Conservation (phyloP, 2,113 vertebrate genomes). For the Petaurus breviceps region DNA sequence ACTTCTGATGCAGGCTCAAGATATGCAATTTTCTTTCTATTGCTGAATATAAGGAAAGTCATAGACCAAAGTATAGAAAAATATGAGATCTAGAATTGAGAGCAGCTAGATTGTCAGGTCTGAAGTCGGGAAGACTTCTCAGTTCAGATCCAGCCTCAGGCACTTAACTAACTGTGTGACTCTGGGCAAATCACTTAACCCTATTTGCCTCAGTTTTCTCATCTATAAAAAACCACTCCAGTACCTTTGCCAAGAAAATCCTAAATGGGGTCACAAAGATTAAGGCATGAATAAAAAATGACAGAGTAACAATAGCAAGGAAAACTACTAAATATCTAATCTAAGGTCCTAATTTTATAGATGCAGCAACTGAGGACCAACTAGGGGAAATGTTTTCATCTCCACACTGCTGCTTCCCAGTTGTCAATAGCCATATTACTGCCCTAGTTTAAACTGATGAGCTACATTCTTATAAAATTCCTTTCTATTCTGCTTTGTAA, state of each 20-base stretch:
- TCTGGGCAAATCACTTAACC: not conserved
- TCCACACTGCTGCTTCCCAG: not conserved
- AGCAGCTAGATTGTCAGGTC: not conserved
- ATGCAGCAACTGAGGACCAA: not conserved
- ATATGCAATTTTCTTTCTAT: too few relatives aligned
- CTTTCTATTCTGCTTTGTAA: not conserved
- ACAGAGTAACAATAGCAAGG: not conserved
- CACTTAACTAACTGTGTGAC: not conserved
- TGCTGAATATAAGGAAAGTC: too few relatives aligned
- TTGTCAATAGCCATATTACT: not conserved
- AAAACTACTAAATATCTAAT: not conserved
- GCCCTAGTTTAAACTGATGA: not conserved
- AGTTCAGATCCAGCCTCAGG: not conserved
- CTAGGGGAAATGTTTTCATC: not conserved
- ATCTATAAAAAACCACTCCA: not conserved
- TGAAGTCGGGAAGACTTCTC: not conserved
- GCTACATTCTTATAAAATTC: not conserved
- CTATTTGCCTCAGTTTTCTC: not conserved
- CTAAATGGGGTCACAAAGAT: not conserved
- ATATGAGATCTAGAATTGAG: too few relatives aligned
- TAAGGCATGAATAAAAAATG: not conserved
- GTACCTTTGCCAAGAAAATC: not conserved
- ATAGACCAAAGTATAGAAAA: too few relatives aligned
- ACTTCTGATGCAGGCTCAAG: too few relatives aligned
- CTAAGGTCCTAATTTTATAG: not conserved